A percentile compares a stretch with the other conserved stretches of the same genome.
Conservation (phyloP, 1,140 invertebrate genomes). For the Pseudomyrmex gracilis region DNA sequence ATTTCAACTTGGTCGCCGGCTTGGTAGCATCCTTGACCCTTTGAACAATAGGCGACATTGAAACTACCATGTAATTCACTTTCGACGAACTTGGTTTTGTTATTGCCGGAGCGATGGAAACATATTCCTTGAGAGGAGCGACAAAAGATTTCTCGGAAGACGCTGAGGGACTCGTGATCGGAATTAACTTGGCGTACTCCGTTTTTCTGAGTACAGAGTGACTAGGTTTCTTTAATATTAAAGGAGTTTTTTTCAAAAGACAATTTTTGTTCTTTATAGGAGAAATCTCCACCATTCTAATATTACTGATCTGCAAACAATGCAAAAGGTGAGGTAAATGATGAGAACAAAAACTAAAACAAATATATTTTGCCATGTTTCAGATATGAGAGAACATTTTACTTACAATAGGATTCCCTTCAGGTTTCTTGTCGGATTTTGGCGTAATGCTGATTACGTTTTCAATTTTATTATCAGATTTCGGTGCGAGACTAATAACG, state of each 20-base stretch:
- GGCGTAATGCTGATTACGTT: slow-evolving; percentile 76
- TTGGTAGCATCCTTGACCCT: slow-evolving; percentile 59
- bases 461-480: slow-evolving; percentile 25
- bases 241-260: slow-evolving; percentile 79
- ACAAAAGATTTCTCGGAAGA: slow-evolving; percentile 2
- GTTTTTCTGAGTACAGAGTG: slow-evolving; percentile 2
- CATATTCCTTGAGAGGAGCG: slow-evolving; percentile 26
- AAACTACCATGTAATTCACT: slow-evolving; percentile 72
- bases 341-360: slow-evolving; percentile 8
- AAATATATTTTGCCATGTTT: neutral
- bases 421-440: slow-evolving; percentile 33
- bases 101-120: slow-evolving; percentile 7
- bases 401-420: slow-evolving; percentile 71
- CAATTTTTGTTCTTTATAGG: slow-evolving; percentile 70
- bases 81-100: slow-evolving; percentile 15
- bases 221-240: slow-evolving; percentile 77
- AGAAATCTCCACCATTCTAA: slow-evolving; percentile 79
- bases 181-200: slow-evolving; percentile 76
- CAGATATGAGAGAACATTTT: neutral
- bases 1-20: slow-evolving; percentile 73
- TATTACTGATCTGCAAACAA: slow-evolving; percentile 74
- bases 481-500: slow-evolving; percentile 81
- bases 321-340: neutral
- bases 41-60: too few species aligned
- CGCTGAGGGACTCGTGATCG: slow-evolving; percentile 62